Conservation (phyloP, 2,113 vertebrate genomes). For the Anser brachyrhynchus region DNA sequence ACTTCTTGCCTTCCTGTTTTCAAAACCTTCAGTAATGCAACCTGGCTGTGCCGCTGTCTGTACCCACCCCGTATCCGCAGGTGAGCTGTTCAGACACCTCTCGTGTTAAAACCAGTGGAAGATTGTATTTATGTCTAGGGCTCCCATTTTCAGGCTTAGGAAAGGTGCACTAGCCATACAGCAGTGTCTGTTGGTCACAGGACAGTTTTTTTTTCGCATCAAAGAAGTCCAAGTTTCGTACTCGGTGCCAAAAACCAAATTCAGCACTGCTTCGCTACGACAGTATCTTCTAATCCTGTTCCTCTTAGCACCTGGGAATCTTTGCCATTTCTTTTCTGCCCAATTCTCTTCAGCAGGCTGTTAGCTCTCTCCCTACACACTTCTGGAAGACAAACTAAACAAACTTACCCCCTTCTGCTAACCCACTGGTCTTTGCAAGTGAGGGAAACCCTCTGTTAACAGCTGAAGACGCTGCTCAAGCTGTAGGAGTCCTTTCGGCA, state of each 20-base stretch:
- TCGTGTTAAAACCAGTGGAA: neutral
- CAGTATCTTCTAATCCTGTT: neutral
- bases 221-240: neutral
- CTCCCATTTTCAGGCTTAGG: neutral
- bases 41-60: neutral
- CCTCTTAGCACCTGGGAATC: neutral
- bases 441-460: fast-evolving
- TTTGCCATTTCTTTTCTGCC: neutral
- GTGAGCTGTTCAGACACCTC: neutral
- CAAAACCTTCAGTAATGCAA: neutral
- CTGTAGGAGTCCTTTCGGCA: neutral
- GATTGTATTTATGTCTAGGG: neutral
- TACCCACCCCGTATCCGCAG: neutral
- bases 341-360: neutral
- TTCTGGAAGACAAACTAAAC: neutral
- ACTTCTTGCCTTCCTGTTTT: neutral
- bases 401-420: neutral
- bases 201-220: neutral
- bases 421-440: neutral
- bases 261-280: neutral
- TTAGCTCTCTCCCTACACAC: neutral
- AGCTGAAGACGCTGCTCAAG: neutral
- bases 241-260: neutral
- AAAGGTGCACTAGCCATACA: neutral
- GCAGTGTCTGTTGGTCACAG: neutral